Evolutionary conservation across 35 echinoderm and acorn worm species (phyloP), one percentile per base, ranked within the genome.

Genomic region (Acanthaster planci): DNA sequence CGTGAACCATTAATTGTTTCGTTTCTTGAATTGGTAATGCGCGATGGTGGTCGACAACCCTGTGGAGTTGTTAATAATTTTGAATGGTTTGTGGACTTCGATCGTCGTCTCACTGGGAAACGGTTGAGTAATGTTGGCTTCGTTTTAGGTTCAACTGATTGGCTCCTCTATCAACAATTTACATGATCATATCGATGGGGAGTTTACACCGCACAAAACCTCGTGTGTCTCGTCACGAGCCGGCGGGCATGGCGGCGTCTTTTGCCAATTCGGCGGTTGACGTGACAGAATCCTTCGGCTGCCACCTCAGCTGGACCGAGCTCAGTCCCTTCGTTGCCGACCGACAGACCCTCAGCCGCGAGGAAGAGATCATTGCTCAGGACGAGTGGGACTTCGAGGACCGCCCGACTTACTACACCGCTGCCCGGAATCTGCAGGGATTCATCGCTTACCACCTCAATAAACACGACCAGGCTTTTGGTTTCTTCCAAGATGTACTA

Each of bases 231-330:
- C 4, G 42, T 47, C 42, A 12, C 4, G 42, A 12, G 42, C 12
- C 4, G 4, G 12, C 42, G 4, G 42, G 12, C 42, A 47, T 47
- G 42, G 42, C n/a, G n/a, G n/a, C 34, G 64, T 26, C 64, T 29
- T 1, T 29, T 26, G 26, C 18, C 1, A 26, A 29, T 72, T 34
- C 3, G 34, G 34, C 14, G 30, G 26, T 26, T 72, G 64, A 26
- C 7, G 34, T 72, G 64, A 83, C 59, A 29, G 81, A 83, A 57
- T 35, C 53, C 19, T 90, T 94, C 26, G 84, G 84, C 6, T 94
- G 86, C 26, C 92, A 94, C 78, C 77, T 94, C 21, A 76, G 55
- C 3, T 94, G 92, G 92, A 75, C 67, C 75, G 92, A 94, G 85
- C 87, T 94, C 4, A 15, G 82, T 9, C 57, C 76, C 26, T 78